A percentile compares a stretch with the other conserved stretches of the same genome.
phyloP scores from a whole-genome alignment of 2,888 invertebrate species.

The Gisinianus flammeolus region DNA sequence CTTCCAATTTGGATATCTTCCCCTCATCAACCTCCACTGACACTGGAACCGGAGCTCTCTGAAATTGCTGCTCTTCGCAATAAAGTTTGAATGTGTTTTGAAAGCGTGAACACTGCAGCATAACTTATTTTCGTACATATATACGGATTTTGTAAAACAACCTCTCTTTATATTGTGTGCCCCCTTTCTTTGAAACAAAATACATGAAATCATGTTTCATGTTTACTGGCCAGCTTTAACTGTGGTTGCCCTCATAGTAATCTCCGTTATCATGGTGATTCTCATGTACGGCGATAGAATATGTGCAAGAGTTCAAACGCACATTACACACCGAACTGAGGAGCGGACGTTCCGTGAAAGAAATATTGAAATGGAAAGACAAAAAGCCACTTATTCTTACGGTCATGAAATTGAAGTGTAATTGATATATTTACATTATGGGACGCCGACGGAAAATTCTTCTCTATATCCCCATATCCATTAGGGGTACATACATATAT shows the following conservation, averaged over 20 bases:
- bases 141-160: neutral
- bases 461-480: no score
- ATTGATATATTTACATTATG: no score
- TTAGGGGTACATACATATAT: no score
- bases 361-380: slow-evolving; percentile 34
- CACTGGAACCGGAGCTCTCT: slow-evolving; percentile 56
- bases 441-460: no score
- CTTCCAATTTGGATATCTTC: slow-evolving; percentile 83
- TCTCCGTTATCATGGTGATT: slow-evolving; percentile 76
- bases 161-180: slow-evolving; percentile 6
- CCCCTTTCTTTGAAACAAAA: slow-evolving; percentile 64
- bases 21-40: slow-evolving; percentile 76
- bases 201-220: slow-evolving; percentile 73
- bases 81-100: neutral
- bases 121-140: neutral
- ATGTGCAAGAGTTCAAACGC: slow-evolving; percentile 63
- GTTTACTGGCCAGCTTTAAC: slow-evolving; percentile 80
- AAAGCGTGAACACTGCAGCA: neutral
- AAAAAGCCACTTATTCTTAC: slow-evolving; percentile 40
- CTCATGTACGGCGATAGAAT: slow-evolving; percentile 76
- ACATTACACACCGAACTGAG: slow-evolving; percentile 20
- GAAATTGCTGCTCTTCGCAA: slow-evolving; percentile 20
- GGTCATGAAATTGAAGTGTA: slow-evolving; percentile 53
- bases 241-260: slow-evolving; percentile 74
- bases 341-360: neutral